phyloP scores from a whole-genome alignment of 1,140 invertebrate species.

The Stegodyphus dumicola region DNA sequence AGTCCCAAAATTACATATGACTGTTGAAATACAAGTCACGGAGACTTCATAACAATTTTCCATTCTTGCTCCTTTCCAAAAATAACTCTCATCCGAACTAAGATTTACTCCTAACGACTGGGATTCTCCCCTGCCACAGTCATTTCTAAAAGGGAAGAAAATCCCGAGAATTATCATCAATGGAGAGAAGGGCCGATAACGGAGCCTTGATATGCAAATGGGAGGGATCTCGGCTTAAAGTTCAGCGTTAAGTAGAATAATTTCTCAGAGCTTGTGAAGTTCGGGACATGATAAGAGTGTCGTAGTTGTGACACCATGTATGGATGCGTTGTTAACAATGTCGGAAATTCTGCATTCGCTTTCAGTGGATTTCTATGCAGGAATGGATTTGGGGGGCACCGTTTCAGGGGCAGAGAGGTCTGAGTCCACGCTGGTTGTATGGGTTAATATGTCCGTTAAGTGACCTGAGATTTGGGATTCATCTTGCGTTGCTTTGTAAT shows the following conservation, averaged over 20 bases:
- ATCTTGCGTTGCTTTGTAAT: too few species aligned
- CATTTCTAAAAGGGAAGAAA: not conserved
- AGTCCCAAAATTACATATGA: too few species aligned
- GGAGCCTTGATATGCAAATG: constrained; percentile 50
- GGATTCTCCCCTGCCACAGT: too few species aligned
- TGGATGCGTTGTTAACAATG: not conserved
- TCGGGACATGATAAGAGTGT: not conserved
- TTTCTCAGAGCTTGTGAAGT: constrained; percentile 12
- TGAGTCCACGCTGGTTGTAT: too few species aligned
- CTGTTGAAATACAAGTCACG: too few species aligned
- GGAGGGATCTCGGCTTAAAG: not conserved
- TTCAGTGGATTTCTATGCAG: not conserved
- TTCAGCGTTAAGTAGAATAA: constrained; percentile 41
- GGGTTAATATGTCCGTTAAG: too few species aligned
- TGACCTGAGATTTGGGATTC: too few species aligned
- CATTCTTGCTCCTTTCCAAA: too few species aligned
- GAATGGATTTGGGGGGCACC: too few species aligned
- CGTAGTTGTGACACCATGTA: not conserved
- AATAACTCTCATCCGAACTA: too few species aligned
- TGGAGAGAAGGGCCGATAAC: not conserved
- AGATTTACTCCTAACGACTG: constrained; percentile 10
- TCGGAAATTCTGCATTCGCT: not conserved
- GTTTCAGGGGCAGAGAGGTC: too few species aligned
- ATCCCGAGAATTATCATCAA: constrained; percentile 34
- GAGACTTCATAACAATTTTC: too few species aligned